phyloP scores from a whole-genome alignment of 2,888 invertebrate species.

The Tachina grossa region DNA sequence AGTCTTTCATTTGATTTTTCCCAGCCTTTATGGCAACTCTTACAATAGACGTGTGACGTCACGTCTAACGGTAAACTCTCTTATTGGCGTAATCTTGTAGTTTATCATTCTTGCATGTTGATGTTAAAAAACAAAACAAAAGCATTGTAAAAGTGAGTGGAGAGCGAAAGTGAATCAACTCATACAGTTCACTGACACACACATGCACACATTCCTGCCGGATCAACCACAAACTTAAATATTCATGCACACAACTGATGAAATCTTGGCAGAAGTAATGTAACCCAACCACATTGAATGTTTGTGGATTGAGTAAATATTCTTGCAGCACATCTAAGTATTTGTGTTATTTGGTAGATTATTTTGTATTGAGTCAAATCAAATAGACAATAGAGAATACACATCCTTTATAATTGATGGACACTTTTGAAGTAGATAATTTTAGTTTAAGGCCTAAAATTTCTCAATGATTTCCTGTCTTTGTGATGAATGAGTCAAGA shows the following conservation, averaged over 20 bases:
- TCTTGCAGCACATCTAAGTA: background rate
- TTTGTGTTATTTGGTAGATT: background rate
- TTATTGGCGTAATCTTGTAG: too few relatives aligned
- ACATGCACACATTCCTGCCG: background rate
- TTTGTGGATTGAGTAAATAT: background rate
- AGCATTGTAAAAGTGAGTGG: too few relatives aligned
- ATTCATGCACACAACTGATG: background rate
- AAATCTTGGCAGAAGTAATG: background rate
- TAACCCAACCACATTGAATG: constrained; percentile 1
- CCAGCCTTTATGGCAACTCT: too few relatives aligned
- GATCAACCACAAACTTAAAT: constrained; percentile 5
- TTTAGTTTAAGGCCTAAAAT: background rate
- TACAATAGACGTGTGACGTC: too few relatives aligned
- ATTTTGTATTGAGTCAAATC: constrained; percentile 20
- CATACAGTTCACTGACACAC: too few relatives aligned
- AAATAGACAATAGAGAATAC: constrained; percentile 21
- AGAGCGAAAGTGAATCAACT: too few relatives aligned
- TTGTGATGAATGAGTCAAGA: background rate
- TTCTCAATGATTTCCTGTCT: constrained; percentile 3
- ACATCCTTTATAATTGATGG: constrained; percentile 27
- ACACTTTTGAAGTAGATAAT: constrained; percentile 28
- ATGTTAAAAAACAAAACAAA: too few relatives aligned
- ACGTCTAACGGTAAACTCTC: too few relatives aligned
- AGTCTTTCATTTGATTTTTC: too few relatives aligned
- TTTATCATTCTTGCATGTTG: too few relatives aligned